Base-by-base conservation (phyloP, 2,797 vertebrate genomes). In the Cirrhinus mrigala region DNA sequence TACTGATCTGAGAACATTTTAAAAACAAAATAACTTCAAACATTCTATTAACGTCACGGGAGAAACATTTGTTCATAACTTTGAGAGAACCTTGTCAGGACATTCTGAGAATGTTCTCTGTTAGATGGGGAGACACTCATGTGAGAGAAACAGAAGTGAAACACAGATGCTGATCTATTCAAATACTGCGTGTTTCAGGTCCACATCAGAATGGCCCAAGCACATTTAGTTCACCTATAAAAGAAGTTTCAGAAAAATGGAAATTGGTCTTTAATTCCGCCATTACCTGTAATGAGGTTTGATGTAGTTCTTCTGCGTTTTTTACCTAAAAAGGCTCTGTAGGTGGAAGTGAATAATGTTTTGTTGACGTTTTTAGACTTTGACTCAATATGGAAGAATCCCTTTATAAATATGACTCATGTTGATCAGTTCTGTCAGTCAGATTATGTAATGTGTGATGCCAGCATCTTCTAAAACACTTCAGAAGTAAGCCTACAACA, bases 101-200 rank as follows among this genome's bases (percentile, higher is more conserved):
- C 6, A 15, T 9, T 56, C n/a, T 22, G 54, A 56, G 52, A 16
- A 54, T 2, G 5, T 54, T 56, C 18, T 54, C 52, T 54, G 48
- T 15, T 50, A 15, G 50, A 4, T 6, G 54, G 56, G 9, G 4
- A 58, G 44, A 68, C 14, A 60, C 22, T 24, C 22, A 1, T 60
- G n/a, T 15, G 50, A 79, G 56, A 24, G 69, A 73, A 73, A 46
- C 50, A 76, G 73, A 76, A 75, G 24, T 0, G 48, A 54, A 75
- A 54, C 50, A 33, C 46, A 73, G 4, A 69, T 0, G 3, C 27
- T 33, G 64, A 10, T 24, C 40, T 24, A 4, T 71, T 24, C 20
- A 18, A 29, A 18, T 1, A 1, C 10, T 14, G 16, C 16, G 12
- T 29, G 46, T 52, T 29, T 75, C 50, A 54, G n/a, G 3, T 46